Evolutionary conservation across 2,888 invertebrate species (phyloP).

Genomic region (Adineta ricciae): DNA sequence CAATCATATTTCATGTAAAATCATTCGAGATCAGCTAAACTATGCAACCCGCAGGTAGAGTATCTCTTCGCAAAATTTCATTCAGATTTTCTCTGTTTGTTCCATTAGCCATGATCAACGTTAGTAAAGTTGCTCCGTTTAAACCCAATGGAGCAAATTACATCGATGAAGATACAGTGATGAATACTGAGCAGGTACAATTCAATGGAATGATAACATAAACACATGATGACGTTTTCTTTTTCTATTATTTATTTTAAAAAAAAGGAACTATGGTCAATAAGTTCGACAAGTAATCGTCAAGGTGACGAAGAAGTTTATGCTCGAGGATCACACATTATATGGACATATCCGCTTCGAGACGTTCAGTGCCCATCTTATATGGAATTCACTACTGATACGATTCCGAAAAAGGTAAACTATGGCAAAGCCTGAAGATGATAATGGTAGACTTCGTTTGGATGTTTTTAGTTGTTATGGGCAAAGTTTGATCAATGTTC

Average conservation of each 20-base stretch:
- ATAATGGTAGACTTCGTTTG: background rate
- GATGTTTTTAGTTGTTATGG: background rate
- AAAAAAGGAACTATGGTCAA: slow-evolving; percentile 8
- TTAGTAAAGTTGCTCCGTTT: background rate
- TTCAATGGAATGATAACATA: too few relatives aligned
- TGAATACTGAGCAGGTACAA: background rate
- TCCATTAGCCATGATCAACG: background rate
- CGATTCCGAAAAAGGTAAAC: background rate
- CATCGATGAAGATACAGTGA: background rate
- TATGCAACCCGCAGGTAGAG: background rate
- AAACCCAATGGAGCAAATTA: slow-evolving; percentile 19
- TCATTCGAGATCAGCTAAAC: background rate
- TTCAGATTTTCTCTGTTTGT: too few relatives aligned
- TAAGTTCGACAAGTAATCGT: slow-evolving; percentile 5
- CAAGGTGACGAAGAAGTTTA: slow-evolving; percentile 21
- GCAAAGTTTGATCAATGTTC: slow-evolving; percentile 12
- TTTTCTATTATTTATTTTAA: background rate
- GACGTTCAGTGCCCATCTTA: slow-evolving; percentile 7
- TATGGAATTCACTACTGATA: slow-evolving; percentile 19
- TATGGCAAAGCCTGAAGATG: too few relatives aligned
- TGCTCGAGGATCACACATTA: background rate
- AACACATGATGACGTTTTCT: too few relatives aligned
- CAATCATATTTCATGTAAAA: background rate
- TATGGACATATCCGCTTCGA: slow-evolving; percentile 4
- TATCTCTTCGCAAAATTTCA: background rate